Percentiles rank a stretch among this genome's conserved stretches.
Conservation (phyloP, 2,113 vertebrate species). For the Electrona antarctica region DNA sequence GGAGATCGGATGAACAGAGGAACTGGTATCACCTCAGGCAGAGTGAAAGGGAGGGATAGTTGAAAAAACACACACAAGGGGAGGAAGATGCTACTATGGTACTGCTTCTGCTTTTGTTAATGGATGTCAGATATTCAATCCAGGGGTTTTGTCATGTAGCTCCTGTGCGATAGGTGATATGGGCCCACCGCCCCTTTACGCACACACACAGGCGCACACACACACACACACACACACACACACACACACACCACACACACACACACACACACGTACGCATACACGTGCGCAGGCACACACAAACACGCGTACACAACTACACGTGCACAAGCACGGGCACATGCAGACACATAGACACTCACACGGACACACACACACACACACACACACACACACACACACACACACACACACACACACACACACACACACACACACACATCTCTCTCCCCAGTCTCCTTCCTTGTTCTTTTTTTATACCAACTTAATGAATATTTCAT, state of each 20-base stretch:
- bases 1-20: slow-evolving; percentile 83
- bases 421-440: slow-evolving; percentile 64
- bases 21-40: slow-evolving; percentile 85
- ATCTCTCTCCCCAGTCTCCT: slow-evolving; percentile 49
- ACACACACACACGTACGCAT: slow-evolving; percentile 60
- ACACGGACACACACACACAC: slow-evolving; percentile 30
- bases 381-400: slow-evolving; percentile 32
- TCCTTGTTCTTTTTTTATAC: slow-evolving; percentile 77
- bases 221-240: slow-evolving; percentile 10
- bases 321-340: slow-evolving; percentile 28
- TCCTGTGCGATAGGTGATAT: slow-evolving; percentile 69
- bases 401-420: slow-evolving; percentile 27
- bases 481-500: slow-evolving; percentile 99
- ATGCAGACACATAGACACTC: slow-evolving; percentile 33
- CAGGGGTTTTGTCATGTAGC: slow-evolving; percentile 86
- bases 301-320: neutral
- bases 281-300: slow-evolving; percentile 1
- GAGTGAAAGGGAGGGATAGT: slow-evolving; percentile 65
- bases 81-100: slow-evolving; percentile 74
- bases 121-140: slow-evolving; percentile 93
- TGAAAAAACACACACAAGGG: slow-evolving; percentile 65
- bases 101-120: slow-evolving; percentile 80
- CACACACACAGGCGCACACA: slow-evolving; percentile 26
- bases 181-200: slow-evolving; percentile 70
- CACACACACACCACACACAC: slow-evolving; percentile 31